Base-by-base conservation (phyloP, 2,888 invertebrate genomes). In the Elysia crispata region DNA sequence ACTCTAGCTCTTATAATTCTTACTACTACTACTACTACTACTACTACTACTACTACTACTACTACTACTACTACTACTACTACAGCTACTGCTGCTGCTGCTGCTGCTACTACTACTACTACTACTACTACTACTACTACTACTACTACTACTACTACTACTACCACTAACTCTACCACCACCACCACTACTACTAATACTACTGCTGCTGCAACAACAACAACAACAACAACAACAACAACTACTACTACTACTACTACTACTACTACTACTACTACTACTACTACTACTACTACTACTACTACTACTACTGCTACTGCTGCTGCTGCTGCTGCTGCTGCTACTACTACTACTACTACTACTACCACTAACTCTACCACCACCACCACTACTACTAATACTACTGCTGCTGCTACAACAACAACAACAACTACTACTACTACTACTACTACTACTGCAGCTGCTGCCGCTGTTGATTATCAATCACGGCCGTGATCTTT, bases 201-300 rank as follows among this genome's bases (percentile, higher is more conserved):
- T 60, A 60, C 60, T 60, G 15, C 60, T 60, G 15, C 60, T 60
- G 15, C 60, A 8, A 60, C 60, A 8, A 60, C 60, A 8, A 60
- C 60, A 8, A 60, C 60, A 8, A 60, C 60, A 8, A 60, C 25
- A 8, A 60, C 60, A 8, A 60, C 60, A 8, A 60, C 60, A 8
- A 15, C 60, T 60, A 60, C 60, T 60, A 60, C 60, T 60, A 60
- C 60, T 60, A 11, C 41, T 41, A 41, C 41, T 41, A 41, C 3
- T 41, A 41, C 41, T 6, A 41, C 41, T 41, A 41, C 60, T 60
- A 60, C 60, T 60, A 60, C 60, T 60, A 23, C 60, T 60, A 60
- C 60, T 60, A 60, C 60, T 60, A 60, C 60, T 60, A 60, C 60
- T 60, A 60, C 60, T 60, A 60, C 60, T 60, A 60, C 60, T 60